These are phyloP conservation scores for Pedicia rivosa DNA, from an alignment of 2,888 invertebrate genomes.

Conservation along the genomic window DNA sequence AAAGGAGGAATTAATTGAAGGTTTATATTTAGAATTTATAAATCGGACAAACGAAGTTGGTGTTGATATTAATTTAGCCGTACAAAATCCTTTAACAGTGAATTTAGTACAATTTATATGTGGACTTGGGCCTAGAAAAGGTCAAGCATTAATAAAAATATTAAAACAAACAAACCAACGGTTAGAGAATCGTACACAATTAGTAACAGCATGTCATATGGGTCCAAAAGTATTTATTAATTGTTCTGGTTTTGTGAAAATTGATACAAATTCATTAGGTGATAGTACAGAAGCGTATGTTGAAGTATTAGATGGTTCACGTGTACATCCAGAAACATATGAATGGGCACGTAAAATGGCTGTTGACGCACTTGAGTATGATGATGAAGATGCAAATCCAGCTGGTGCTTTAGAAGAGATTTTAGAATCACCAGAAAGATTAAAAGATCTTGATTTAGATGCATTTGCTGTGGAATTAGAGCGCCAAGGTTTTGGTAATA, in stretches of 20 bases:
- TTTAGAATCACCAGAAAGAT: slow-evolving; percentile 80
- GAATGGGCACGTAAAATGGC: slow-evolving; percentile 99
- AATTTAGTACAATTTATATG: slow-evolving; percentile 92
- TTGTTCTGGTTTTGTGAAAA: slow-evolving; percentile 97
- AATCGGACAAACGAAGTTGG: slow-evolving; percentile 97
- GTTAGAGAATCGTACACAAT: slow-evolving; percentile 84
- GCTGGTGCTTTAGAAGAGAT: slow-evolving; percentile 97
- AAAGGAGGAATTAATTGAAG: slow-evolving; percentile 75
- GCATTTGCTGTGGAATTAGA: slow-evolving; percentile 97
- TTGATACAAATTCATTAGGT: slow-evolving; percentile 89
- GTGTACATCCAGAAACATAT: slow-evolving; percentile 98
- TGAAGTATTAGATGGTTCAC: slow-evolving; percentile 89
- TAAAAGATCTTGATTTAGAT: slow-evolving; percentile 93
- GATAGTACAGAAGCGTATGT: slow-evolving; percentile 92
- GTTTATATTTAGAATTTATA: slow-evolving; percentile 76
- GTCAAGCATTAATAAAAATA: slow-evolving; percentile 67
- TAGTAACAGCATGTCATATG: slow-evolving; percentile 92
- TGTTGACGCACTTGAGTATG: slow-evolving; percentile 95
- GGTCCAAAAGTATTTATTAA: slow-evolving; percentile 98
- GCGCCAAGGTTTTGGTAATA: slow-evolving; percentile 76
- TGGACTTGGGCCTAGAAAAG: slow-evolving; percentile 92
- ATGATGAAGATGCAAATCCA: slow-evolving; percentile 92
- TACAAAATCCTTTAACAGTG: slow-evolving; percentile 73
- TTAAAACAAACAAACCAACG: slow-evolving; percentile 84
- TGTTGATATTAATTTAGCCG: slow-evolving; percentile 88